phyloP scores from a whole-genome alignment of 2,888 invertebrate species.

The Diarsia rubi region DNA sequence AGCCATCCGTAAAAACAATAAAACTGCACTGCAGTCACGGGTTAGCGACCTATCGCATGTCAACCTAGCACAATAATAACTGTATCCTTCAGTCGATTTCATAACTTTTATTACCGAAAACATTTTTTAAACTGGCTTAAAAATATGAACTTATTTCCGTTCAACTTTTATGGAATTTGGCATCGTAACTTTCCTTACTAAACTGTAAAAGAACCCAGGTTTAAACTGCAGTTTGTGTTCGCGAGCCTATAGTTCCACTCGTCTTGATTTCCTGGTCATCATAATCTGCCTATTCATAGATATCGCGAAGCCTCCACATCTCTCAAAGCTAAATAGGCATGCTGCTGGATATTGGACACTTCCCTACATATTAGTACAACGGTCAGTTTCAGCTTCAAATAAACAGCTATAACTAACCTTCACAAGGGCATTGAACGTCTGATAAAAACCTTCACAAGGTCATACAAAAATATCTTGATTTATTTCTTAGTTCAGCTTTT shows the following conservation, averaged over 20 bases:
- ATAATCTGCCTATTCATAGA: not conserved
- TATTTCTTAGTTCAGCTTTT: not conserved
- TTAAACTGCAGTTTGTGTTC: constrained; percentile 12
- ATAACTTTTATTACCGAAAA: constrained; percentile 20
- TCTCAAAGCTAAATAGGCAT: rapidly evolving
- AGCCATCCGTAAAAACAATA: constrained; percentile 23
- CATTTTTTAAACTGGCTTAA: not conserved
- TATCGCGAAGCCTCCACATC: not conserved
- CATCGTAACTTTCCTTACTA: not conserved
- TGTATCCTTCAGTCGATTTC: constrained; percentile 33
- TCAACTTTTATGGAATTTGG: constrained; percentile 25
- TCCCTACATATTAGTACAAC: not conserved
- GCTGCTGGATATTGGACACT: not conserved
- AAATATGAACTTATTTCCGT: constrained; percentile 14
- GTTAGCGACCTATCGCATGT: constrained; percentile 52
- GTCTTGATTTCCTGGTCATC: not conserved
- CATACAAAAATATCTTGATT: not conserved
- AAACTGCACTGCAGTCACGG: constrained; percentile 21
- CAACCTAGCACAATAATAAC: constrained; percentile 30
- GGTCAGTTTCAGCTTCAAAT: constrained; percentile 7
- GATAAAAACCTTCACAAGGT: constrained; percentile 32
- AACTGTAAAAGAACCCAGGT: not conserved
- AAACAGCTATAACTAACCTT: constrained; percentile 7
- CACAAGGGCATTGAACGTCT: constrained; percentile 21
- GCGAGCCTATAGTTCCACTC: not conserved